Base-by-base conservation (phyloP, 92 coral and sea anemone species). In the Scolanthus callimorphus region DNA sequence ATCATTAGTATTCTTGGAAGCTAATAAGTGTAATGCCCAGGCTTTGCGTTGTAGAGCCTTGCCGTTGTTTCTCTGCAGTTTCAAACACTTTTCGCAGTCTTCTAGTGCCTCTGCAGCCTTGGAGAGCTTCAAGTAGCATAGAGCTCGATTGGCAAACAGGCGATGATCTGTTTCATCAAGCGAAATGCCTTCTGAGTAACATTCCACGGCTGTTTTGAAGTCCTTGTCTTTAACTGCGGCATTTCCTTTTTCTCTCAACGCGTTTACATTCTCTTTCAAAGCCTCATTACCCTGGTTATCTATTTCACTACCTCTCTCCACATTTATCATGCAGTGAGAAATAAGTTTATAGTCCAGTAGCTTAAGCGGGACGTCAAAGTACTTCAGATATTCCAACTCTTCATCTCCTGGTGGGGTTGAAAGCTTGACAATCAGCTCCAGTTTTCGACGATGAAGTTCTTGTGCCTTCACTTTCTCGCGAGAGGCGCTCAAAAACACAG, bases 31-130 rank as follows among this genome's bases (percentile, higher is more conserved):
- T 28, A 86, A 81, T 27, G 95, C 86, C 95, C 90, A 86, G 2
- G 95, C 90, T 34, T 86, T 86, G 2, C 90, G 76, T 62, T 10
- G 59, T 57, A 86, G 38, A 0, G 95, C 95, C 62, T 86, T 86
- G 38, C 44, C 50, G 71, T 56, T 70, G 22, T 17, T 1, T 27
- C 74, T 60, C 11, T 70, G 39, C 23, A 76, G 48, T 26, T 55
- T 62, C 25, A 86, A 69, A 30, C 95, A 86, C 4, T 38, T 65
- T 13, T 72, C 68, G 49, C 95, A 86, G 53, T 83, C 95, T 19
- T 70, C 63, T 1, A 86, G 70, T 3, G 95, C 95, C 23, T 70
- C n/a, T 31, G 56, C 41, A 2, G 95, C 63, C 20, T 83, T 20
- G 26, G 43, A 48, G 13, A 84, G 57, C 69, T 77, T 77, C 28